Evolutionary conservation across 2,797 vertebrate species (phyloP).

Genomic region (Brotula barbata): DNA sequence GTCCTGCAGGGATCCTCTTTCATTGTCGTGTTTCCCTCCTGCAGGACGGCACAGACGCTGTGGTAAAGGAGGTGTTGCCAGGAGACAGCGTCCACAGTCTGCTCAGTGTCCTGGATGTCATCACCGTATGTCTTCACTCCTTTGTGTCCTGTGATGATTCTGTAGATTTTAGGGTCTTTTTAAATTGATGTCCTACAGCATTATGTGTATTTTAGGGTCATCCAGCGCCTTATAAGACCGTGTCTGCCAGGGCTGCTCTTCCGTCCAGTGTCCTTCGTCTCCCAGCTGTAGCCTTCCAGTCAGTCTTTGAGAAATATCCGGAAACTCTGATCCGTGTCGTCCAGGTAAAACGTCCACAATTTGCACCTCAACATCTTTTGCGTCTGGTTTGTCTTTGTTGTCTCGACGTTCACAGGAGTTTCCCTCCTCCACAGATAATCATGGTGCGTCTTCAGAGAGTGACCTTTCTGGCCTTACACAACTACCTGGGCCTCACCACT

Average conservation of each 20-base stretch:
- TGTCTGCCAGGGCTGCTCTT: conserved; percentile 86
- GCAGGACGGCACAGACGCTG: conserved; percentile 90
- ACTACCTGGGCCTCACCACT: conserved; percentile 94
- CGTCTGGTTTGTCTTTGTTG: not conserved
- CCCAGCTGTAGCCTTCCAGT: conserved; percentile 87
- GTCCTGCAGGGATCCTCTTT: not conserved
- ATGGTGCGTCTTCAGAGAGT: conserved; percentile 96
- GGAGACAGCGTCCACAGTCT: conserved; percentile 96
- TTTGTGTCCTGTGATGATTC: not conserved
- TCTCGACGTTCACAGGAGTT: not conserved
- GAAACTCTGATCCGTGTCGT: conserved; percentile 91
- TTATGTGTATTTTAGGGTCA: conserved; percentile 78
- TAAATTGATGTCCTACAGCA: not conserved
- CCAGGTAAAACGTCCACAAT: conserved; percentile 78
- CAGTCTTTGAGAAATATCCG: conserved; percentile 91
- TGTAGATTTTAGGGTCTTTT: no score
- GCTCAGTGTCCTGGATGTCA: conserved; percentile 92
- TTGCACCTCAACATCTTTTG: no score
- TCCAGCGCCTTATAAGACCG: conserved; percentile 90
- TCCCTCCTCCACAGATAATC: conserved; percentile 84
- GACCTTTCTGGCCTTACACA: conserved; percentile 92
- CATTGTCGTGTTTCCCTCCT: not conserved
- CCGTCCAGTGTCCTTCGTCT: conserved; percentile 86
- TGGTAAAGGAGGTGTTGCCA: conserved; percentile 90
- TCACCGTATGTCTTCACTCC: conserved; percentile 83